Base-by-base conservation (phyloP, 2,113 vertebrate species). In the Jaculus jaculus region DNA sequence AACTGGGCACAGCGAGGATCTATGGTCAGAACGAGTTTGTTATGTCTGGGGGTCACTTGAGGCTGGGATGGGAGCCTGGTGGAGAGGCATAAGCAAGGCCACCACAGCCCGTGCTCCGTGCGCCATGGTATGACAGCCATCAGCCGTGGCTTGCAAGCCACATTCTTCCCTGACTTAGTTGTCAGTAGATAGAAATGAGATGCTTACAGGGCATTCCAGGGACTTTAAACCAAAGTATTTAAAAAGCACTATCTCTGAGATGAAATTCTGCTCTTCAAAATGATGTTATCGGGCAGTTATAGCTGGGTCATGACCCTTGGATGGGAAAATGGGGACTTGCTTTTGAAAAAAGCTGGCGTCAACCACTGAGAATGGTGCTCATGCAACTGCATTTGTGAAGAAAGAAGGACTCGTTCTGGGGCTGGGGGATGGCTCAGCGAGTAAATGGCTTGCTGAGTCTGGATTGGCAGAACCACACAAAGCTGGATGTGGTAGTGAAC, bases 231-330 rank as follows among this genome's bases (percentile, higher is more conserved):
- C 65, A 93, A 68, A 61, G 69, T 69, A 72, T 28, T 69, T 26
- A 60, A 5, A 82, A 84, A 69, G 47, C 34, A 90, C 23, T 61
- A 79, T 24, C 37, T 94, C 68, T 47, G 60, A 83, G 26, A 39
- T 94, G 77, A 84, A 89, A 73, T 63, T 86, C 84, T 69, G 82
- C 74, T 89, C 82, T 84, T 87, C 71, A 66, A 89, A 84, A 72
- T 71, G 74, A 63, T 92, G 60, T 51, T 87, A 65, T 39, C 82
- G 86, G 89, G 81, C 82, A 66, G 73, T 75, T 74, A 42, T 11
- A 30, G 60, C 5, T 28, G 37, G 47, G 47, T 78, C 26, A 12
- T n/a, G 24, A 87, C 39, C 11, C 28, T 8, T 24, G 42, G 34
- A 54, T 69, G 47, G 79, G 24, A 77, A 95, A 87, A 71, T 2